These are phyloP conservation scores for Drosophila pachea DNA, from an alignment of 1,140 invertebrate genomes.

Conservation along the genomic window DNA sequence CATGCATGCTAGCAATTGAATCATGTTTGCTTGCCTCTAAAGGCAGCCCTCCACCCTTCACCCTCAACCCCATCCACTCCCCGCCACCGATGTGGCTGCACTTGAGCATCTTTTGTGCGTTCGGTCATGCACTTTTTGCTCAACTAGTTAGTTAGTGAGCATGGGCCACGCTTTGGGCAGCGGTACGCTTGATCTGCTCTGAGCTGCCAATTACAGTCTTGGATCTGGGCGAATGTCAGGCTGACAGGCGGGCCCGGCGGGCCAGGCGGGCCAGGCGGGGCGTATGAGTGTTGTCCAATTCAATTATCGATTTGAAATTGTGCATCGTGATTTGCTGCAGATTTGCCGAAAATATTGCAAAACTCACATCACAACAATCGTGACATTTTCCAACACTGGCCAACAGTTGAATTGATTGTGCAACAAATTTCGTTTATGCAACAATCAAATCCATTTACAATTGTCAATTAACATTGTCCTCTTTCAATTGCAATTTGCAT, in stretches of 20 bases:
- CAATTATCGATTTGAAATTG: background rate
- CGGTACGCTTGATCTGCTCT: conserved; percentile 38
- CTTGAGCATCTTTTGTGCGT: conserved; percentile 39
- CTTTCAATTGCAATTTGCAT: too few relatives aligned
- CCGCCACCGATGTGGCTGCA: too few relatives aligned
- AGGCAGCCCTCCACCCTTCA: too few relatives aligned
- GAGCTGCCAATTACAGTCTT: conserved; percentile 50
- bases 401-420: too few relatives aligned
- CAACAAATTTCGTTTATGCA: too few relatives aligned
- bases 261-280: too few relatives aligned
- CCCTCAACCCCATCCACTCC: background rate
- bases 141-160: conserved; percentile 31
- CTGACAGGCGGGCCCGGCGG: conserved; percentile 26
- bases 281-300: conserved; percentile 44
- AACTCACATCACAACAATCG: background rate
- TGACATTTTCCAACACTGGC: background rate
- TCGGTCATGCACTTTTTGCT: conserved; percentile 40
- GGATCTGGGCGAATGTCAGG: conserved; percentile 40
- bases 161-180: conserved; percentile 3
- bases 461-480: too few relatives aligned
- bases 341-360: background rate
- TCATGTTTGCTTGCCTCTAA: conserved; percentile 42
- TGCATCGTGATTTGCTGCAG: background rate
- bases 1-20: conserved; percentile 66
- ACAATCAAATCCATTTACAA: too few relatives aligned